phyloP scores from a whole-genome alignment of 2,888 invertebrate genomes.

The Unio delphinus region DNA sequence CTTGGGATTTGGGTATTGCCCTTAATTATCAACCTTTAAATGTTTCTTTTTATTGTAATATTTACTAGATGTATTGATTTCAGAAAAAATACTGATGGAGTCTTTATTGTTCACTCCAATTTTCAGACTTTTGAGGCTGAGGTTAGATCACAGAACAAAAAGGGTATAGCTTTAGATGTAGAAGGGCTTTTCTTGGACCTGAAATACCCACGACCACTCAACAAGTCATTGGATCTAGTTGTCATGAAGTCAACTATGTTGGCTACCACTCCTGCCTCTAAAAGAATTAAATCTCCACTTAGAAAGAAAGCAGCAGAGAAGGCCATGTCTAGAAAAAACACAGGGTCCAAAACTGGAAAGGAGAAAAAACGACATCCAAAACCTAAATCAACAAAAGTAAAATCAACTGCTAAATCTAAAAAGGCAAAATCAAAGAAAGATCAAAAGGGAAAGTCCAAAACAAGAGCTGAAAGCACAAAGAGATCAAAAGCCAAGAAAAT shows the following conservation, averaged over 20 bases:
- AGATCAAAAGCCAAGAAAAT: constrained; percentile 8
- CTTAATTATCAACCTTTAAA: no score
- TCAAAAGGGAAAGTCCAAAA: constrained; percentile 2
- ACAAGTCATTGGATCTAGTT: no score
- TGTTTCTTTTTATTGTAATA: no score
- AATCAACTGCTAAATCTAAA: constrained; percentile 2
- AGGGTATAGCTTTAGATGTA: no score
- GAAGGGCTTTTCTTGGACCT: no score
- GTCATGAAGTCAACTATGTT: constrained; percentile 2
- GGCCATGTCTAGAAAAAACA: constrained; percentile 4
- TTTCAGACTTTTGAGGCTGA: no score
- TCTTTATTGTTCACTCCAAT: no score
- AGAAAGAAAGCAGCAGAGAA: constrained; percentile 9
- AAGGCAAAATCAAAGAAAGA: neutral
- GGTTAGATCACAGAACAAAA: no score
- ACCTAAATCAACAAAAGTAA: constrained; percentile 7
- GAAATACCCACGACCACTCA: no score
- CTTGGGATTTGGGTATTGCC: no score
- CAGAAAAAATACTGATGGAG: no score
- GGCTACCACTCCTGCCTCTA: neutral
- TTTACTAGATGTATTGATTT: no score
- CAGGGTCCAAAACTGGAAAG: neutral
- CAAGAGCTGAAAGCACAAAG: constrained; percentile 3
- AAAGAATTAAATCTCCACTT: constrained; percentile 5
- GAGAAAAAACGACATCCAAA: constrained; percentile 7